Base-by-base conservation (phyloP, 2,797 vertebrate species). In the Diceros bicornis region DNA sequence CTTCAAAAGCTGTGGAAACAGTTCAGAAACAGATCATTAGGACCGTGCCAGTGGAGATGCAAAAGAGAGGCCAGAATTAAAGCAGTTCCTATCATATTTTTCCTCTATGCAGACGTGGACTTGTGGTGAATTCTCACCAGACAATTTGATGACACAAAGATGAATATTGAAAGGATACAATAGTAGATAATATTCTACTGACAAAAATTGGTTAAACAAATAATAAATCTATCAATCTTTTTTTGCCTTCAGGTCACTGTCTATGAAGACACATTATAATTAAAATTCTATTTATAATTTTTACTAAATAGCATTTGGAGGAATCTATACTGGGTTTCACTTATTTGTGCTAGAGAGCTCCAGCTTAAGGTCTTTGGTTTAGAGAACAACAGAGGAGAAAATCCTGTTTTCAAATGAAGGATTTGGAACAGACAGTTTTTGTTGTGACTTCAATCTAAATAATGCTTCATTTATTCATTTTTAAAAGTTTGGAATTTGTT, bases 271-370 rank as follows among this genome's bases (percentile, higher is more conserved):
- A 78, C 7, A 41, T 64, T 74, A 47, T 68, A 92, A 62, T 68
- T 89, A 85, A 71, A 47, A 78, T 64, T 75, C 8, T 94, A 79
- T 27, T 84, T 96, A 74, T 1, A 91, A 37, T 59, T 93, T 92
- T 94, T 64, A 68, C 7, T 2, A 71, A 71, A 44, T 37, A 55
- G 10, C 4, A 50, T 79, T 50, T 83, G 57, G 32, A 84, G 1
- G 23, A 94, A 87, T 32, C 16, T 69, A 5, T 17, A 57, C 74
- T 86, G 82, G 87, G 5, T 89, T 96, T 85, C 32, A 17, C 14
- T 92, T 71, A 59, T 66, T 89, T 74, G 79, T 82, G 29, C 5
- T 17, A 86, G 20, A 72, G 3, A 81, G 55, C 18, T 84, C 17
- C 44, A 29, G 37, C 21, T 69, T 21, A 85, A 71, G 27, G 2